Evolutionary conservation across 1,140 invertebrate species (phyloP), one percentile per base, ranked within the genome.

Genomic region (Stegodyphus mimosarum): DNA sequence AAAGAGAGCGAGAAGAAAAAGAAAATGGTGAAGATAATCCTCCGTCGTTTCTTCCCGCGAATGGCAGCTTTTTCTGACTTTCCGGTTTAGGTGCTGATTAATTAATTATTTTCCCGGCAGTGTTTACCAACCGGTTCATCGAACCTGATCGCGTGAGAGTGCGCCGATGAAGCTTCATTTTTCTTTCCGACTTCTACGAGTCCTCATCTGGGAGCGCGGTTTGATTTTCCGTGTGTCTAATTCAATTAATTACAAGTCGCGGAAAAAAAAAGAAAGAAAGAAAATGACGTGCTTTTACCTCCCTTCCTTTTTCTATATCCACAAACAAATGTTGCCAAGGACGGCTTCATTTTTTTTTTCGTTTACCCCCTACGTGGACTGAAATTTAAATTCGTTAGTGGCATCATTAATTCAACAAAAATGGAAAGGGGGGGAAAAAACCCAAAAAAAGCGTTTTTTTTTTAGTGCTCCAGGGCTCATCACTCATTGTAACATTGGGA

Each of bases 71-170:
- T 9, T 15, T 67, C 17, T 67, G 10, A 7, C 13, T 71, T 71
- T 49, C 69, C 10, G 49, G 33, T 33, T 50, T 50, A 71, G 69
- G 69, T 71, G 69, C 69, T 71, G 69, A 71, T 71, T 71, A 71
- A 71, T 71, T 71, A 71, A 71, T 71, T 71, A 71, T 71, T 49
- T 71, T 49, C 13, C 33, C 69, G 50, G 15, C 18, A 71, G 6
- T 71, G 33, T 71, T 71, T 71, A 71, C 49, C 5, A 18, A 49
- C n/a, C 69, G n/a, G 69, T 48, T 71, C 49, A 48, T 18, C 49
- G 69, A 71, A n/a, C 69, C 48, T 49, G 4, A 18, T 49, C 50
- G 69, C 49, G 33, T 71, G 69, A 49, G 69, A 51, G 48, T 49
- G 7, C 2, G 69, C 10, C 11, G 69, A 49, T 49, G 33, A 71